Conservation (phyloP, 2,888 invertebrate genomes). For the Nebria brevicollis region DNA sequence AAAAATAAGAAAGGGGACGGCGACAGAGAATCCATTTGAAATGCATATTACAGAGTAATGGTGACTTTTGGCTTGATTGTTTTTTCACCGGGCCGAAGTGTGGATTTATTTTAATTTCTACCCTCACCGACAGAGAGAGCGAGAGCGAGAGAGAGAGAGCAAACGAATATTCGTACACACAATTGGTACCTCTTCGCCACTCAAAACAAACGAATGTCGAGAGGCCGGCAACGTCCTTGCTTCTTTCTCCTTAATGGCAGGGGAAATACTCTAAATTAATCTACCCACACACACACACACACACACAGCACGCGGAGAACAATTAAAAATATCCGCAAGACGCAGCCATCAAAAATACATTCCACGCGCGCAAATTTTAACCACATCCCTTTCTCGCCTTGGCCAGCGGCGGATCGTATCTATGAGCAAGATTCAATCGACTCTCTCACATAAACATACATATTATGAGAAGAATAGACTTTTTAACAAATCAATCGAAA, state of each 20-base stretch:
- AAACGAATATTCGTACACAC: slow-evolving; percentile 7
- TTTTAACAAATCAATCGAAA: too few species aligned
- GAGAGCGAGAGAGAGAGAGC: slow-evolving; percentile 6
- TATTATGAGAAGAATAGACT: too few species aligned
- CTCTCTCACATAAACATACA: background rate
- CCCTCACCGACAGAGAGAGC: background rate
- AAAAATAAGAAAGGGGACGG: background rate
- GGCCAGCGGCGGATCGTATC: background rate
- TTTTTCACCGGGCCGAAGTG: slow-evolving; percentile 37
- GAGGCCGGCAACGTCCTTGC: slow-evolving; percentile 9
- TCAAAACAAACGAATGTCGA: slow-evolving; percentile 37
- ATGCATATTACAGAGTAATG: slow-evolving; percentile 32
- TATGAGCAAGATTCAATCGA: background rate
- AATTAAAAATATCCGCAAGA: slow-evolving; percentile 59
- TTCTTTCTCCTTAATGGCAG: slow-evolving; percentile 26
- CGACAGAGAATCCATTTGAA: slow-evolving; percentile 14
- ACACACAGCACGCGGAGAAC: slow-evolving; percentile 52
- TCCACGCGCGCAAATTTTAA: slow-evolving; percentile 50
- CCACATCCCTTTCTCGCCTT: slow-evolving; percentile 41
- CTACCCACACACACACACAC: slow-evolving; percentile 21
- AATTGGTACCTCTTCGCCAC: slow-evolving; percentile 31
- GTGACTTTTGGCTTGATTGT: slow-evolving; percentile 40
- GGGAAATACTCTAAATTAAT: slow-evolving; percentile 46
- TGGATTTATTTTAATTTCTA: slow-evolving; percentile 44
- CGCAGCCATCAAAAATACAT: slow-evolving; percentile 60